Evolutionary conservation across 2,797 vertebrate genomes (phyloP), one percentile per base, ranked within the genome.

Genomic region (Lithobates sylvaticus): DNA sequence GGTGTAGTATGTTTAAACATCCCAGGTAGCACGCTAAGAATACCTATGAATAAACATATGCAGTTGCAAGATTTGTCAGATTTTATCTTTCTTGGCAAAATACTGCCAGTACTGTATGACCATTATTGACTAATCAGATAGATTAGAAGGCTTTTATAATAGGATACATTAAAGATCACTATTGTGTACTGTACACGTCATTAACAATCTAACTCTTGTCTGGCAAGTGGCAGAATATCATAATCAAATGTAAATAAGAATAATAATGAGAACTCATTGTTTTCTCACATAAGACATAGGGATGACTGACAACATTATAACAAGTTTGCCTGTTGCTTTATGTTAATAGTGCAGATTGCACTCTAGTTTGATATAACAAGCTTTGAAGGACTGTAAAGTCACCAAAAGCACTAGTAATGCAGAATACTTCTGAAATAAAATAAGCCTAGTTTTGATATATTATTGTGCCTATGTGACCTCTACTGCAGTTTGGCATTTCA

Each of bases 361-460:
- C 23, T 65, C 8, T 26, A 26, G 23, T 65, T 65, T 65, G 7
- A 65, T 21, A n/a, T 9, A n/a, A 64, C 8, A 65, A 5, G 7
- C 61, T 65, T 65, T 80, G 29, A 72, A 23, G 32, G 3, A 10
- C 34, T 9, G 29, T 26, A 7, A 58, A 18, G 5, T n/a, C 13
- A 36, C 10, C n/a, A 29, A 81, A 71, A 29, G 34, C 23, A 36
- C 21, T 16, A 58, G 68, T 61, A 10, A 29, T 61, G 23, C 13
- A 36, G 47, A 81, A 34, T 61, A n/a, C 32, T 36, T 26, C 36
- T 10, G 44, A 61, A 36, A 72, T 72, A 42, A 81, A 72, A 81
- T 81, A 61, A 42, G 39, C 72, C n/a, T 82, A 27, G 27, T 84
- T 84, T 27, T 84, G 42, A 84, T 69, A 69, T 76, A 76, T 76